Base-by-base conservation (phyloP, 2,113 vertebrate genomes). In the Anser cygnoides region DNA sequence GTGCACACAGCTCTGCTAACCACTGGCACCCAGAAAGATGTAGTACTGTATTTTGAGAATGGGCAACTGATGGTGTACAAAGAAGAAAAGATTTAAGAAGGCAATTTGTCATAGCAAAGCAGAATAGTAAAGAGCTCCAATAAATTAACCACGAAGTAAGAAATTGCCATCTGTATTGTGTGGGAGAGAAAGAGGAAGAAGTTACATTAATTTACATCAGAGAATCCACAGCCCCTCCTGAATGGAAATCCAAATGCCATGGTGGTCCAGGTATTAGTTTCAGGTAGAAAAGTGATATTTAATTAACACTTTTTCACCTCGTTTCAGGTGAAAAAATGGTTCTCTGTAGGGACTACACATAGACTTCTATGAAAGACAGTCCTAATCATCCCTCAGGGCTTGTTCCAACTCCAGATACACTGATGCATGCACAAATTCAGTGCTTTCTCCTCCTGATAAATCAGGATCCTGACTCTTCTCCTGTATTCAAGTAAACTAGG, bases 401-500 rank as follows among this genome's bases (percentile, higher is more conserved):
- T 28, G 3, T 49, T 33, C 25, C 1, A 1, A 41, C 4, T 62
- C 23, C 39, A 35, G 74, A 8, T 22, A 26, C 13, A 26, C 13
- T 13, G 37, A 10, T 26, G 11, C 5, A 33, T 7, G 33, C 31
- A 13, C 0, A 13, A 9, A 41, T 90, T 63, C 54, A 55, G 28
- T 9, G 19, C 28, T 59, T 0, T 0, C 3, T 70, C 6, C 22
- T 7, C 4, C 7, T 52, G 7, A 35, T 21, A 54, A 59, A 35
- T 49, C n/a, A 29, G 18, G 4, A 7, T 59, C 18, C 29, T 55
- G 16, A 37, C 73, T 65, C 50, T 49, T 77, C 7, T 68, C 7
- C 54, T 7, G 13, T 62, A 13, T 70, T 78, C 19, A 44, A 12
- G 4, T 14, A 49, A 87, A 5, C 9, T 49, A 66, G 20, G 20